Evolutionary conservation across 2,113 vertebrate genomes (phyloP), one percentile per base, ranked within the genome.

Genomic region (Climacteris rufus): DNA sequence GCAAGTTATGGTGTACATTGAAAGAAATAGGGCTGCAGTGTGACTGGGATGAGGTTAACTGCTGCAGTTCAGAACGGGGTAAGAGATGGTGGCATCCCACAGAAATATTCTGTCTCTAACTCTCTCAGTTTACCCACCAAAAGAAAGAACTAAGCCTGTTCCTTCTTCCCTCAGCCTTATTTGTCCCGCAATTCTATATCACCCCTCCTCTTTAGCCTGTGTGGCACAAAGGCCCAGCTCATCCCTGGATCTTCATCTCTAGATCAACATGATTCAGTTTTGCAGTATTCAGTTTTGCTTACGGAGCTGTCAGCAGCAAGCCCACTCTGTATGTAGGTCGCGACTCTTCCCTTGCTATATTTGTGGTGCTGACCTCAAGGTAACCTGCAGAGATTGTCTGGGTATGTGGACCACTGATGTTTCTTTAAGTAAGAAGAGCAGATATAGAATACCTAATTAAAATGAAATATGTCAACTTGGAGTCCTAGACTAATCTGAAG

Each of bases 391-490:
- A 94, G 42, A 30, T 87, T 93, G 49, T 83, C 78, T 82, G 72
- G 30, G 10, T 78, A 31, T 2, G 2, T n/a, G 88, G 25, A 92
- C 64, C 42, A 66, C 56, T 81, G 80, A 84, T 93, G 60, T 60
- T 95, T 90, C 78, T 90, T 72, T 89, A 86, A 95, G 87, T 61
- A 89, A 96, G 64, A 64, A 86, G 10, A 85, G 15, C 45, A 96
- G 79, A 88, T 84, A 92, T 49, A 90, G 69, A 63, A 87, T 60
- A 93, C 7, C 47, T 63, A 91, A 96, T 96, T 94, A 95, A 94
- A 94, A 86, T 88, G 49, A 96, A 96, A 93, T 94, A 77, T 90
- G 90, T 94, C 96, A 94, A 1, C 64, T 82, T 42, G 9, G 56
- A 75, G 31, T 88, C 71, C 74, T 87, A 95, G 70, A 60, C 42